A percentile compares a stretch with the other conserved stretches of the same genome.
Evolutionary conservation across 2,888 invertebrate genomes (phyloP).

Genomic region (Lasius platythorax): DNA sequence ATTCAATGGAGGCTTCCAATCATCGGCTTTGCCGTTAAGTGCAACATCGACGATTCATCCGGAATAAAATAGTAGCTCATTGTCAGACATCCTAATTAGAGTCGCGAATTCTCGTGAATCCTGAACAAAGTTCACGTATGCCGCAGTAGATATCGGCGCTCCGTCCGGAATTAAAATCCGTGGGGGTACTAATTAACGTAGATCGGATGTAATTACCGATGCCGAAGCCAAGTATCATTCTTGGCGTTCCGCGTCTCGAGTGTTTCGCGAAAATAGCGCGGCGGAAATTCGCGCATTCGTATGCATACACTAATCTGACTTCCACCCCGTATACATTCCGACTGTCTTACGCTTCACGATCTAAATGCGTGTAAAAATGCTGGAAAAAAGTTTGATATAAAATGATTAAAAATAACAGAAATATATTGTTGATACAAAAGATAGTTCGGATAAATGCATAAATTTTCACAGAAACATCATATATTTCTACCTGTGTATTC

Average conservation of each 20-base stretch:
- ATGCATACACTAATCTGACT: conserved; percentile 15
- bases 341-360: conserved; percentile 6
- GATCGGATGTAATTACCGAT: conserved; percentile 73
- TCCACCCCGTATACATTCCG: neutral
- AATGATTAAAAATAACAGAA: conserved; percentile 15
- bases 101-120: conserved; percentile 46
- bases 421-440: neutral
- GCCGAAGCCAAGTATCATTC: conserved; percentile 60
- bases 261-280: conserved; percentile 51
- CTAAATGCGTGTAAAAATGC: neutral
- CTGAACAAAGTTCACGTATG: conserved; percentile 44
- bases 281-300: conserved; percentile 5
- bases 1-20: neutral
- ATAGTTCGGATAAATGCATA: neutral
- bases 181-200: conserved; percentile 70
- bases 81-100: conserved; percentile 59
- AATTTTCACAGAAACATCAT: neutral
- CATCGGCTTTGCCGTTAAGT: neutral
- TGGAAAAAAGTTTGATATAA: neutral
- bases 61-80: conserved; percentile 48
- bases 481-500: conserved; percentile 17
- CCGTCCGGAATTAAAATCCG: conserved; percentile 62
- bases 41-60: conserved; percentile 38
- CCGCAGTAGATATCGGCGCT: conserved; percentile 42
- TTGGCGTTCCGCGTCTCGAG: conserved; percentile 57